These are phyloP conservation scores for Zele albiditarsus DNA, from an alignment of 2,888 invertebrate species.

Conservation along the genomic window DNA sequence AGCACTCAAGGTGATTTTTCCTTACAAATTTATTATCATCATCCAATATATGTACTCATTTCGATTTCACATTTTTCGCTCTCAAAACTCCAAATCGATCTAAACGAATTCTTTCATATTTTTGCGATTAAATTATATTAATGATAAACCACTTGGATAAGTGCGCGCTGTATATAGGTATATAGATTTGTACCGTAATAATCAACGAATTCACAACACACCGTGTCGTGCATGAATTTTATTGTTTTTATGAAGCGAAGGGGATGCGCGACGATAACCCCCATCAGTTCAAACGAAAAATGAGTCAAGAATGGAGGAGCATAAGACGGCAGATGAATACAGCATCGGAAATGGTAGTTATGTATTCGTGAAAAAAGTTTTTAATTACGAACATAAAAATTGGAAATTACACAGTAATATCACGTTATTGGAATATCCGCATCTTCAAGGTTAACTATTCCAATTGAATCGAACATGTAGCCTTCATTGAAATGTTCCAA, in stretches of 20 bases:
- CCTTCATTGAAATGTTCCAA: background rate
- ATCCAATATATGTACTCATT: background rate
- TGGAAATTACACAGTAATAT: background rate
- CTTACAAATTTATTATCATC: constrained; percentile 3
- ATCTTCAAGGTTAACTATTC: background rate
- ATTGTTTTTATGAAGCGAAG: constrained; percentile 41
- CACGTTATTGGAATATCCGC: background rate
- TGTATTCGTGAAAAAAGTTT: background rate
- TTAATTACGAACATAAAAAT: background rate
- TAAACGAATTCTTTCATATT: background rate
- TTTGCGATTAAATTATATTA: too few species aligned
- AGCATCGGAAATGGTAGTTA: background rate
- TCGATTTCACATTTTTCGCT: constrained; percentile 1
- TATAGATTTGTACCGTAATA: background rate
- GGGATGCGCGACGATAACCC: constrained; percentile 58
- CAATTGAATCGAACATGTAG: too few species aligned
- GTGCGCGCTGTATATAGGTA: too few species aligned
- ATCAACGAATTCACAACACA: constrained; percentile 33
- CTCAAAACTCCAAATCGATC: background rate
- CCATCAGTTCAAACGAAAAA: constrained; percentile 54
- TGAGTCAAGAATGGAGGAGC: background rate
- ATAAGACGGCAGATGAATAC: background rate
- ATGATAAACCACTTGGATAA: too few species aligned
- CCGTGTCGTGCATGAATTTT: constrained; percentile 34
- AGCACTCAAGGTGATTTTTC: constrained; percentile 85